Percentiles rank a stretch among this genome's conserved stretches.
These are phyloP conservation scores for Chamaetylas fuelleborni DNA, from an alignment of 2,113 vertebrate genomes.

Conservation along the genomic window DNA sequence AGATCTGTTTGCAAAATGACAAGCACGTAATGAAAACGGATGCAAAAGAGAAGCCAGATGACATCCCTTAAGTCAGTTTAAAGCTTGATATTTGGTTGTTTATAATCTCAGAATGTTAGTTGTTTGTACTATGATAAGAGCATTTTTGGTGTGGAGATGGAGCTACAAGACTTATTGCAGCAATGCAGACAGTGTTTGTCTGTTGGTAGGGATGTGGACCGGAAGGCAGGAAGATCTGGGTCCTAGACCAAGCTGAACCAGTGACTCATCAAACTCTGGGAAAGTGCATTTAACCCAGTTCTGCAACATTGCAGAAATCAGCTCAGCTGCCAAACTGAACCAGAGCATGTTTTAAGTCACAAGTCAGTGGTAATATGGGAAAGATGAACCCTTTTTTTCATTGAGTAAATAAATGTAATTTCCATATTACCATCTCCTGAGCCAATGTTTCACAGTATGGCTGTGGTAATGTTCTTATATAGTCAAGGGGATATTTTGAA, in stretches of 20 bases:
- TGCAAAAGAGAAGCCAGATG: constrained; percentile 57
- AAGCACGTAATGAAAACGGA: constrained; percentile 55
- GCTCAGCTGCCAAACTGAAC: not conserved
- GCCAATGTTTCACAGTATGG: not conserved
- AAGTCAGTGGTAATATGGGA: not conserved
- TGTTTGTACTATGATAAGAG: constrained; percentile 73
- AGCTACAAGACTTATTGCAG: not conserved
- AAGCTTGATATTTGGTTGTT: constrained; percentile 68
- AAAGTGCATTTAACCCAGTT: not conserved
- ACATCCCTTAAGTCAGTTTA: constrained; percentile 49
- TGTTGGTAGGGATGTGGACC: not conserved
- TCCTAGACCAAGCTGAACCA: constrained; percentile 10
- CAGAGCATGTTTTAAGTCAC: not conserved
- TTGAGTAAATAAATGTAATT: not conserved
- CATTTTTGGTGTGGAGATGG: constrained; percentile 50
- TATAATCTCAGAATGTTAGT: constrained; percentile 55
- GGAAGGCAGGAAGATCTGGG: constrained; percentile 32
- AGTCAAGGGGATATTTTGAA: not conserved
- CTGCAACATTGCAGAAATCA: not conserved
- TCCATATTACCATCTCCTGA: not conserved
- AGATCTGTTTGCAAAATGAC: constrained; percentile 21
- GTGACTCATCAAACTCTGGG: constrained; percentile 12
- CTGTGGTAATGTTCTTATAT: not conserved
- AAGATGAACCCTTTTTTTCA: not conserved
- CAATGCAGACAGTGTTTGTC: constrained; percentile 34